phyloP scores from a whole-genome alignment of 2,888 invertebrate genomes.

The Adineta ricciae region DNA sequence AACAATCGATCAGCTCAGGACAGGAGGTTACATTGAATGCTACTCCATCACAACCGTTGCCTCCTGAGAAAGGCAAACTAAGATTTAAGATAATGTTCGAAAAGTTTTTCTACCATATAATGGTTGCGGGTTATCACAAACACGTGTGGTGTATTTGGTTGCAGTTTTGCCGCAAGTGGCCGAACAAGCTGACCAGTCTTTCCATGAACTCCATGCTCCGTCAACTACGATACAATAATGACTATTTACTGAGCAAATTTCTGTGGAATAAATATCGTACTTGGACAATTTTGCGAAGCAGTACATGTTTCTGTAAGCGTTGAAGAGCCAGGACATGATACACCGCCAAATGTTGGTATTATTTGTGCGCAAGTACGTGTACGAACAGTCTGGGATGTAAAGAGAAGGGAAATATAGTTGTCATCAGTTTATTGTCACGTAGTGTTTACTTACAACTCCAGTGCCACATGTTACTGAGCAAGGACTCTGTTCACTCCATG shows the following conservation, averaged over 20 bases:
- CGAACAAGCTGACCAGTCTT: slow-evolving; percentile 21
- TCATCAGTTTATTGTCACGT: too few species aligned
- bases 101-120: background rate
- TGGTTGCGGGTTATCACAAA: background rate
- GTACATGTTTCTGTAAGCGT: background rate
- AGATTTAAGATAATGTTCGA: too few species aligned
- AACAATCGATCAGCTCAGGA: background rate
- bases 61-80: background rate
- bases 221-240: background rate
- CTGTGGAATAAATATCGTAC: background rate
- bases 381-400: background rate
- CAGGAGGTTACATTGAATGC: background rate
- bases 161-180: slow-evolving; percentile 20
- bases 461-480: slow-evolving; percentile 71
- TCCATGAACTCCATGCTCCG: background rate
- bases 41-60: background rate
- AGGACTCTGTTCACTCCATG: slow-evolving; percentile 72
- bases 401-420: background rate
- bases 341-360: background rate
- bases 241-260: too few species aligned
- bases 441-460: slow-evolving; percentile 50
- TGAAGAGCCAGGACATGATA: background rate
- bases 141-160: background rate
- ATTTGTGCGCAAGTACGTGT: background rate
- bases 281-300: background rate